Evolutionary conservation across 64 coral and sea anemone genomes (phyloP).

Genomic region (Pachyseris speciosa): DNA sequence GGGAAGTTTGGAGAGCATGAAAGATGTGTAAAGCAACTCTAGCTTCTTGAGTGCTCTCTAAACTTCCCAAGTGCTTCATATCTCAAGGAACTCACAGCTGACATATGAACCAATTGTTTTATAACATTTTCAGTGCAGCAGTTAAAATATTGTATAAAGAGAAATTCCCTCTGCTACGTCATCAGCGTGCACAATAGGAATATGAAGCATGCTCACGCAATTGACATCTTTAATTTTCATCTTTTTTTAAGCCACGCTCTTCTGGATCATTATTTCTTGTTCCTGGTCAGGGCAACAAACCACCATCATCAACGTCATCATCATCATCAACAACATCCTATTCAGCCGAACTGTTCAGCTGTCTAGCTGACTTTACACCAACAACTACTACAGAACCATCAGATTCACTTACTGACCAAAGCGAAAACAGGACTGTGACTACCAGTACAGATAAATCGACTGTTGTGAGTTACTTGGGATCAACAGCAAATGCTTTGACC

Average conservation of each 20-base stretch:
- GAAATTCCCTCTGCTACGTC: no score
- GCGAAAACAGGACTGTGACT: background rate
- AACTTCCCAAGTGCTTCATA: no score
- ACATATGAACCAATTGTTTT: no score
- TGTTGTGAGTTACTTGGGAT: background rate
- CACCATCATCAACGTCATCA: background rate
- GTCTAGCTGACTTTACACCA: slow-evolving; percentile 30
- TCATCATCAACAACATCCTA: slow-evolving; percentile 30
- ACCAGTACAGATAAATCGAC: background rate
- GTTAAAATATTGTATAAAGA: no score
- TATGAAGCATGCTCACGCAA: no score
- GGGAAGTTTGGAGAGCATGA: no score
- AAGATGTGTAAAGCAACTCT: no score
- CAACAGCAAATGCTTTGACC: background rate
- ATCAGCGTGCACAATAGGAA: no score
- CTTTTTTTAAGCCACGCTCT: background rate
- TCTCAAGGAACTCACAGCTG: no score
- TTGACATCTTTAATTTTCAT: background rate
- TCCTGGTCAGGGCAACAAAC: slow-evolving; percentile 13
- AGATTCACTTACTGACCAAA: background rate
- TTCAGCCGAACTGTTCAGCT: slow-evolving; percentile 62
- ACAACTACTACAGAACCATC: background rate
- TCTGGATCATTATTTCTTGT: background rate
- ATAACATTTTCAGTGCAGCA: no score
- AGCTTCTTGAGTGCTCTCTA: no score